Conservation (phyloP, 2,113 vertebrate genomes). For the Leucosticte australis region DNA sequence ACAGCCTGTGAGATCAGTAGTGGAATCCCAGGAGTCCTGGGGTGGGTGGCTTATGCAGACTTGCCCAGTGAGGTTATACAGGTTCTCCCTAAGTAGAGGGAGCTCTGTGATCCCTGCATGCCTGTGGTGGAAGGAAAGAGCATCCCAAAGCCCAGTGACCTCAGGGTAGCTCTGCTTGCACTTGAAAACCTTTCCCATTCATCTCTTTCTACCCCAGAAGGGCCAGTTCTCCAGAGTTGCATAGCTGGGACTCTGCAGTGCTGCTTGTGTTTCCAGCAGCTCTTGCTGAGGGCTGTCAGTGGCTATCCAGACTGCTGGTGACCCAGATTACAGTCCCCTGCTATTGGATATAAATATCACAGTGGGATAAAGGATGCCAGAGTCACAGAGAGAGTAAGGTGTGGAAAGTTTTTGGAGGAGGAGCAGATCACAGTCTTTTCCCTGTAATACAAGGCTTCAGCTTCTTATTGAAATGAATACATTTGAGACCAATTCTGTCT, state of each 20-base stretch:
- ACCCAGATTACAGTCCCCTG: neutral
- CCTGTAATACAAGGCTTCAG: neutral
- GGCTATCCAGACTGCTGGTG: neutral
- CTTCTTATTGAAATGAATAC: slow-evolving; percentile 6
- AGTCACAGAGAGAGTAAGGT: neutral
- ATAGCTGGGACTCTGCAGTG: neutral
- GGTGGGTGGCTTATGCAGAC: neutral
- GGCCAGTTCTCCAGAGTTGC: neutral
- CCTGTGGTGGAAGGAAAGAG: neutral
- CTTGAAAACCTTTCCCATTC: neutral
- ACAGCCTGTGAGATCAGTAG: neutral
- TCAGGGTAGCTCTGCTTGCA: neutral
- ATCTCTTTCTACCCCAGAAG: neutral
- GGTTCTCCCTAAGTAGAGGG: neutral
- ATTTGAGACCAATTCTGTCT: slow-evolving; percentile 20
- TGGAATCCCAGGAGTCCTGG: neutral
- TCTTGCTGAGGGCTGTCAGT: neutral
- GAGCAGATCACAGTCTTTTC: neutral
- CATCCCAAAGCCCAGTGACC: neutral
- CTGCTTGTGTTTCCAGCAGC: neutral
- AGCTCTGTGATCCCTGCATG: neutral
- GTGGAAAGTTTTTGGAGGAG: neutral
- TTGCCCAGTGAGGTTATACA: neutral
- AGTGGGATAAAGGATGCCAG: neutral
- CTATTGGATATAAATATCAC: slow-evolving; percentile 1